These are phyloP conservation scores for Hydraecia micacea DNA, from an alignment of 2,888 invertebrate species.

Conservation along the genomic window DNA sequence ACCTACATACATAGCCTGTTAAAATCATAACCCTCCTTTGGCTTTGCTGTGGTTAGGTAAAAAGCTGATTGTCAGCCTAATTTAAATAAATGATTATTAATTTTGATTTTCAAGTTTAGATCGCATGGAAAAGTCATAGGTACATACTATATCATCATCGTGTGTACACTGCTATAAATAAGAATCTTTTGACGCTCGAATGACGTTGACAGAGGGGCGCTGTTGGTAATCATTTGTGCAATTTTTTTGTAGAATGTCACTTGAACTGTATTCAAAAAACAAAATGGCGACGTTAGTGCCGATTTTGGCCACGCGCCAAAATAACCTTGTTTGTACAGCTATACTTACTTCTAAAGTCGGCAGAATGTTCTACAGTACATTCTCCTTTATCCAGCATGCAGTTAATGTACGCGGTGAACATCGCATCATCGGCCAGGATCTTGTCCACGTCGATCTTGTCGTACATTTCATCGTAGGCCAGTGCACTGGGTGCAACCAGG, in stretches of 20 bases:
- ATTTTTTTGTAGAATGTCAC: background rate
- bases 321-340: background rate
- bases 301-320: background rate
- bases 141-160: too few species aligned
- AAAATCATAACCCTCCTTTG: background rate
- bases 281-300: background rate
- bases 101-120: background rate
- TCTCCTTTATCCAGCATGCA: constrained; percentile 84
- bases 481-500: constrained; percentile 66
- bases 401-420: constrained; percentile 77
- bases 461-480: constrained; percentile 81
- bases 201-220: background rate
- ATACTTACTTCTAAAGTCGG: constrained; percentile 81
- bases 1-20: too few species aligned
- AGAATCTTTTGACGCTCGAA: background rate
- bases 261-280: background rate
- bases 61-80: background rate
- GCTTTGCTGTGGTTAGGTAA: background rate
- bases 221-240: background rate
- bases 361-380: constrained; percentile 77
- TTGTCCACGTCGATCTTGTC: constrained; percentile 84
- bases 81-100: background rate
- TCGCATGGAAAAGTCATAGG: background rate
- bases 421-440: constrained; percentile 76
- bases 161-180: too few species aligned